Percentiles rank a stretch among this genome's conserved stretches.
Conservation (phyloP, 2,113 vertebrate species). For the Platysteira castanea region DNA sequence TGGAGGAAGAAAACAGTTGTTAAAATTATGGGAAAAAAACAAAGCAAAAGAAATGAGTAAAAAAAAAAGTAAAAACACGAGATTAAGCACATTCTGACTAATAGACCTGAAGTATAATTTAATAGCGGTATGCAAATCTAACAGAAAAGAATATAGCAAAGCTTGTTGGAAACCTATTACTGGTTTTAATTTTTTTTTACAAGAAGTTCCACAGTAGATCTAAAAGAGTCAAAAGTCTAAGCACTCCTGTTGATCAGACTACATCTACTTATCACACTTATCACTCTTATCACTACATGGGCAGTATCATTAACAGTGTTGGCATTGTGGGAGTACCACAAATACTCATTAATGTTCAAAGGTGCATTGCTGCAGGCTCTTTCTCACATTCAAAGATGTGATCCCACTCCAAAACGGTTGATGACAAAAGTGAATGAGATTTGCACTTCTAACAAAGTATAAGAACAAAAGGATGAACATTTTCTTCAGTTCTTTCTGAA, state of each 20-base stretch:
- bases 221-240: not conserved
- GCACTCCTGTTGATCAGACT: not conserved
- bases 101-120: not conserved
- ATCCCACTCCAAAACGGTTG: not conserved
- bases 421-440: not conserved
- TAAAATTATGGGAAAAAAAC: not conserved
- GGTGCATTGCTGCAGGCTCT: not conserved
- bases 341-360: not conserved
- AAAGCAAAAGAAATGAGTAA: not conserved
- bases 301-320: not conserved
- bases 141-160: not conserved
- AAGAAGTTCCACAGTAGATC: not conserved
- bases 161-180: not conserved
- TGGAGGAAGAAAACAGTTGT: not conserved
- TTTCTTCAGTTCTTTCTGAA: not conserved
- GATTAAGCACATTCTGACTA: not conserved
- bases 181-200: not conserved
- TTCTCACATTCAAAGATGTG: not conserved
- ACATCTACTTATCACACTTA: not conserved
- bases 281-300: not conserved
- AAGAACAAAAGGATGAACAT: not conserved
- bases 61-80: not conserved
- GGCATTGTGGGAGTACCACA: not conserved
- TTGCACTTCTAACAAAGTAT: not conserved
- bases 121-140: not conserved